These are phyloP conservation scores for Phaetusa simplex DNA, from an alignment of 2,113 vertebrate genomes.

Conservation along the genomic window DNA sequence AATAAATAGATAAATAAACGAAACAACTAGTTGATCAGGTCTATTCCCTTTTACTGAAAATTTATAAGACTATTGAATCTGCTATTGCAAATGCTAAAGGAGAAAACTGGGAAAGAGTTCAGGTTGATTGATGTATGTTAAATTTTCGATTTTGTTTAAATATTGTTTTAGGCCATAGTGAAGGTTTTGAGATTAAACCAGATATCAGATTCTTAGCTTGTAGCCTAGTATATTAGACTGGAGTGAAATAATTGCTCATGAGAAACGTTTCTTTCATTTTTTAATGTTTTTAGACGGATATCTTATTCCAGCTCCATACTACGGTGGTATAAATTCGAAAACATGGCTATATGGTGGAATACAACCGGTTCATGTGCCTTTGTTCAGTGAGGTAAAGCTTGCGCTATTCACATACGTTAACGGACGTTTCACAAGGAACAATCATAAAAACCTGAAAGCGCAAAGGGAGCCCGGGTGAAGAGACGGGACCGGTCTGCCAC, in stretches of 20 bases:
- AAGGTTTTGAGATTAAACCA: neutral
- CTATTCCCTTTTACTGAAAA: neutral
- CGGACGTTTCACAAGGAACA: neutral
- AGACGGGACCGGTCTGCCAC: neutral
- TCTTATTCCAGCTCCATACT: constrained; percentile 43
- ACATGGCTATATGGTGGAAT: neutral
- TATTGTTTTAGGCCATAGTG: neutral
- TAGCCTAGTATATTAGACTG: neutral
- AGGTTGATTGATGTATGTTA: neutral
- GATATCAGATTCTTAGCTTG: neutral
- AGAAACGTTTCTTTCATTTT: neutral
- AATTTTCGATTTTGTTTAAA: neutral
- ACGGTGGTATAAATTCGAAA: neutral
- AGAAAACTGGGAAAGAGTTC: neutral
- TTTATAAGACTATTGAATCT: rapidly evolving
- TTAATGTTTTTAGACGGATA: neutral
- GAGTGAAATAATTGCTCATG: neutral
- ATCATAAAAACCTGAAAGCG: neutral
- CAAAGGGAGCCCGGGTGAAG: neutral
- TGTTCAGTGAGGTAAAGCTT: constrained; percentile 7
- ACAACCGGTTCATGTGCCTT: neutral
- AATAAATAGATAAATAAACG: neutral
- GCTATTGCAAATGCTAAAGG: neutral
- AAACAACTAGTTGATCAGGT: neutral
- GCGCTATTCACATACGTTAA: neutral